Percentiles rank a stretch among this genome's conserved stretches.
Conservation (phyloP, 2,113 vertebrate species). For the Potamarius usumacintae region DNA sequence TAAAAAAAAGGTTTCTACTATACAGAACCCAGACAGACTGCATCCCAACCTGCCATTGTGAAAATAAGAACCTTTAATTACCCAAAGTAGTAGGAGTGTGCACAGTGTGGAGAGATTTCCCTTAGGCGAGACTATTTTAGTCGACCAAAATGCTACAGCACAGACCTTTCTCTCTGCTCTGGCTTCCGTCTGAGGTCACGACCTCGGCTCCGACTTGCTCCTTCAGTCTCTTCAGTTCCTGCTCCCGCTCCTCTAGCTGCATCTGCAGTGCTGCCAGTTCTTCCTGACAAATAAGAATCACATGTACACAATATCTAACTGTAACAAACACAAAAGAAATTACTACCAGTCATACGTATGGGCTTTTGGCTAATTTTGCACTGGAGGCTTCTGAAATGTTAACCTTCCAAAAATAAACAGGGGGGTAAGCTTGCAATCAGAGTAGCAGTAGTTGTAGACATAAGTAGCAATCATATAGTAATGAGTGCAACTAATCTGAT, state of each 20-base stretch:
- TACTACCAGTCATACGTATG: background rate
- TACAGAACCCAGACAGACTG: background rate
- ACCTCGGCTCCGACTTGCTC: slow-evolving; percentile 73
- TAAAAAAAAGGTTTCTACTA: background rate
- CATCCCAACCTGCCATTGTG: background rate
- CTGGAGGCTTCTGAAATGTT: background rate
- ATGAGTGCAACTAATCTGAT: background rate
- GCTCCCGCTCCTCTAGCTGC: slow-evolving; percentile 84
- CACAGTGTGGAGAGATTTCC: background rate
- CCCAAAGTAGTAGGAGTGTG: background rate
- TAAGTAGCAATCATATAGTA: background rate
- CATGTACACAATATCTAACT: background rate
- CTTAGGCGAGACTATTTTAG: background rate
- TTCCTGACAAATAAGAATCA: slow-evolving; percentile 73
- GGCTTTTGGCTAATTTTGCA: background rate
- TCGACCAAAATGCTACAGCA: background rate
- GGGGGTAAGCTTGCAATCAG: background rate
- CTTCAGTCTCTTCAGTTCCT: slow-evolving; percentile 78
- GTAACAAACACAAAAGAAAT: background rate
- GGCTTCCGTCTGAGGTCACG: slow-evolving; percentile 63
- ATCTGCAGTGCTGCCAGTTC: slow-evolving; percentile 83
- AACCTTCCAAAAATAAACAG: background rate
- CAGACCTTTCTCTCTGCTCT: slow-evolving; percentile 80
- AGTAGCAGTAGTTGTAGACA: background rate
- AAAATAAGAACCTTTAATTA: background rate